These are phyloP conservation scores for Petrocephalus schoutedeni DNA, from an alignment of 2,797 vertebrate species.

Conservation along the genomic window DNA sequence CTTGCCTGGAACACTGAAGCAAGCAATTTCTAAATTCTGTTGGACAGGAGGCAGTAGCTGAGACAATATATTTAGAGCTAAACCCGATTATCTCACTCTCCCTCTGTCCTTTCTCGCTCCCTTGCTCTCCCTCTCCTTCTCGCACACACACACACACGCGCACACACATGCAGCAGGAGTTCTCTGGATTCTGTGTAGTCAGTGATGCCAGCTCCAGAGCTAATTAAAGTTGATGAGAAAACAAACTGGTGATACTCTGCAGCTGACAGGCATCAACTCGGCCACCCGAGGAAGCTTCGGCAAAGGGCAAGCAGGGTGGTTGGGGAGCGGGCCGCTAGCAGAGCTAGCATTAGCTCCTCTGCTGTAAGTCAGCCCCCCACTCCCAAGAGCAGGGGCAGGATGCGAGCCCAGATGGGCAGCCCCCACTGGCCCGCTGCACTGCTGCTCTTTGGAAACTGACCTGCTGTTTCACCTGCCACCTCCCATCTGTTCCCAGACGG, in stretches of 20 bases:
- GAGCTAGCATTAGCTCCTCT: not conserved
- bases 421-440: not conserved
- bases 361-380: not conserved
- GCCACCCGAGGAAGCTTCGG: not conserved
- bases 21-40: not conserved
- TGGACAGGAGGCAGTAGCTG: not conserved
- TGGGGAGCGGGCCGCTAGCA: not conserved
- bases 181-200: not conserved
- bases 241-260: not conserved
- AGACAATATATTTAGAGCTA: constrained; percentile 10
- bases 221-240: constrained; percentile 11
- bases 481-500: not conserved
- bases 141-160: not conserved
- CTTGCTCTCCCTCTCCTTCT: too few relatives aligned
- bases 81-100: constrained; percentile 5
- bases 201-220: not conserved
- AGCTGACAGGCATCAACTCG: not conserved
- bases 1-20: not conserved
- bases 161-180: not conserved
- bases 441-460: not conserved
- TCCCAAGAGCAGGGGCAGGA: not conserved
- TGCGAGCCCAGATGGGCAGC: not conserved
- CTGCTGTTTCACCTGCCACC: not conserved
- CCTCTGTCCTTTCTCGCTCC: not conserved
- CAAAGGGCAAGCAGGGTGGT: not conserved